Conservation (phyloP, 2,888 invertebrate species). For the Drosophila kokeensis region DNA sequence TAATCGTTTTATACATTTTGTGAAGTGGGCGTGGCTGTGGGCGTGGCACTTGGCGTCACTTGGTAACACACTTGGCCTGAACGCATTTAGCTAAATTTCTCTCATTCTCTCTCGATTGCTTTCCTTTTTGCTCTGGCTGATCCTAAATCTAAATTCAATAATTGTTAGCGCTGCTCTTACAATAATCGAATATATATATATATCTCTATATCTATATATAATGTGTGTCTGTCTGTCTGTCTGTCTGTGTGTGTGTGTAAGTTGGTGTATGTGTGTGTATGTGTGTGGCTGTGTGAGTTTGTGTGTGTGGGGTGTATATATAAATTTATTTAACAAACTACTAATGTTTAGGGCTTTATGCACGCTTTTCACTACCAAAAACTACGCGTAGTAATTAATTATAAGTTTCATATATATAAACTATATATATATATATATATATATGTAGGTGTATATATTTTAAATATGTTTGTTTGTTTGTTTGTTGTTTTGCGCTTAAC, state of each 20-base stretch:
- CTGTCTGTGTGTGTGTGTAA: background rate
- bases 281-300: conserved; percentile 1
- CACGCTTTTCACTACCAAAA: conserved; percentile 75
- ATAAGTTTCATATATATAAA: conserved; percentile 36
- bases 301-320: conserved; percentile 39
- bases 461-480: conserved; percentile 45
- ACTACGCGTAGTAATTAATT: conserved; percentile 70
- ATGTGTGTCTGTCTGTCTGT: conserved; percentile 2
- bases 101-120: conserved; percentile 1
- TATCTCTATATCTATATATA: conserved; percentile 37
- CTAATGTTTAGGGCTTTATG: conserved; percentile 70
- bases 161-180: conserved; percentile 73
- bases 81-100: conserved; percentile 52
- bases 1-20: conserved; percentile 24
- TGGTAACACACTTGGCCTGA: conserved; percentile 53
- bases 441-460: conserved; percentile 17
- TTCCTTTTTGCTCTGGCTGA: conserved; percentile 33
- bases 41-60: conserved; percentile 68
- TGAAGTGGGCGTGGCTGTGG: conserved; percentile 44
- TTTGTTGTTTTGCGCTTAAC: conserved; percentile 46
- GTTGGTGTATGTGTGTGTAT: conserved; percentile 25
- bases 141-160: conserved; percentile 70
- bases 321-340: conserved; percentile 81
- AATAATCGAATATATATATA: conserved; percentile 52
- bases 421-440: conserved; percentile 34